A percentile compares a stretch with the other conserved stretches of the same genome.
These are phyloP conservation scores for Serrognathus titanus DNA, from an alignment of 2,888 invertebrate genomes.

Conservation along the genomic window DNA sequence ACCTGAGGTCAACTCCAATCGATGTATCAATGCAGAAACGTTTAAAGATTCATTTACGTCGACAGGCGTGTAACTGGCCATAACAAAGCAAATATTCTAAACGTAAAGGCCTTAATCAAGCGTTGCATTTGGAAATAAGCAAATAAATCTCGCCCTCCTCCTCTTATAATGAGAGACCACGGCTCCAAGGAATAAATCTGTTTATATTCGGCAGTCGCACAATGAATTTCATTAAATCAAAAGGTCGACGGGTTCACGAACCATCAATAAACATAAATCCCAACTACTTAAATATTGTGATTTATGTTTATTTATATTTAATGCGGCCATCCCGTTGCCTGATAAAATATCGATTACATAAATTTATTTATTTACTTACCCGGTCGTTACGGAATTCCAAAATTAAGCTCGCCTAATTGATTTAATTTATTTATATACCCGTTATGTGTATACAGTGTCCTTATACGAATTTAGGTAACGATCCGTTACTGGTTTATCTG, in stretches of 20 bases:
- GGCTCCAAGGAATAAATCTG: not conserved
- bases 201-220: not conserved
- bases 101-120: not conserved
- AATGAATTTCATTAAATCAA: conserved; percentile 2
- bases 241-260: conserved; percentile 5
- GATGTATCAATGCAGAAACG: no score
- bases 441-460: no score
- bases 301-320: conserved; percentile 19
- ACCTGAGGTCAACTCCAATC: no score
- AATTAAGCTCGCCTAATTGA: no score
- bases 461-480: conserved; percentile 2
- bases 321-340: no score
- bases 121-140: not conserved
- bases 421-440: no score
- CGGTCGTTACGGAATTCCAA: not conserved
- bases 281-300: conserved; percentile 14
- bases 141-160: not conserved
- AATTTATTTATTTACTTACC: conserved; percentile 12
- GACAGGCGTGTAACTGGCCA: no score
- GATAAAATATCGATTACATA: no score
- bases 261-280: conserved; percentile 21
- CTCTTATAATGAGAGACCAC: no score
- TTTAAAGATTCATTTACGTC: no score
- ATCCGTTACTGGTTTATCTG: conserved; percentile 17
- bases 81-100: not conserved